Conservation (phyloP, 2,797 vertebrate genomes). For the Acomys russatus region DNA sequence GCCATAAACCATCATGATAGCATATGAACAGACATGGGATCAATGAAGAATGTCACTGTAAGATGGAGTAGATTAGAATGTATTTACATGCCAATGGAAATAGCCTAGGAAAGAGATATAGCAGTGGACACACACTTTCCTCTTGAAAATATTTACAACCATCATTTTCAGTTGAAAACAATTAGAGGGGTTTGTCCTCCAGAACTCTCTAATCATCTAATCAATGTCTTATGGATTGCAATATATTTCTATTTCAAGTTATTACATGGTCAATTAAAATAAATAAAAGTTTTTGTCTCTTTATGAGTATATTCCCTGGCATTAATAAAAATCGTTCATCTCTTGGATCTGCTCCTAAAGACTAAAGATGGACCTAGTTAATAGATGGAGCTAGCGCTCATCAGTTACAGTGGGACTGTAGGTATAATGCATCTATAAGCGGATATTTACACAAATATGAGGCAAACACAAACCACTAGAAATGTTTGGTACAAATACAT, state of each 20-base stretch:
- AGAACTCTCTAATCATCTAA: not conserved
- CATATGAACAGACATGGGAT: not conserved
- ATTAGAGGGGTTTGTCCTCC: not conserved
- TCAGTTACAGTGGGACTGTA: not conserved
- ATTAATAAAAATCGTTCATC: not conserved
- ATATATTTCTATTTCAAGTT: conserved; percentile 6
- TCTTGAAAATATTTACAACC: conserved; percentile 4
- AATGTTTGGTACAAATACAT: not conserved
- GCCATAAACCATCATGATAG: not conserved
- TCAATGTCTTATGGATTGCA: conserved; percentile 14
- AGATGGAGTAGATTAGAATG: not conserved
- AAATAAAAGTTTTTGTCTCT: not conserved
- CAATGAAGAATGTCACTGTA: not conserved
- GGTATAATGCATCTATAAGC: not conserved
- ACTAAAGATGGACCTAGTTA: not conserved
- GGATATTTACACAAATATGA: not conserved
- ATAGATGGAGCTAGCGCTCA: not conserved
- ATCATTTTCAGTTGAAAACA: not conserved
- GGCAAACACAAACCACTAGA: not conserved
- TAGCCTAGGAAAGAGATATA: not conserved
- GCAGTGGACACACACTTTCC: not conserved
- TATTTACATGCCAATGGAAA: not conserved
- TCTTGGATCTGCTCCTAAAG: not conserved
- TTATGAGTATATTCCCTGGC: not conserved
- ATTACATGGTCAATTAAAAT: not conserved